These are phyloP conservation scores for Psittacara wagleri DNA, from an alignment of 2,113 vertebrate genomes.

Conservation along the genomic window DNA sequence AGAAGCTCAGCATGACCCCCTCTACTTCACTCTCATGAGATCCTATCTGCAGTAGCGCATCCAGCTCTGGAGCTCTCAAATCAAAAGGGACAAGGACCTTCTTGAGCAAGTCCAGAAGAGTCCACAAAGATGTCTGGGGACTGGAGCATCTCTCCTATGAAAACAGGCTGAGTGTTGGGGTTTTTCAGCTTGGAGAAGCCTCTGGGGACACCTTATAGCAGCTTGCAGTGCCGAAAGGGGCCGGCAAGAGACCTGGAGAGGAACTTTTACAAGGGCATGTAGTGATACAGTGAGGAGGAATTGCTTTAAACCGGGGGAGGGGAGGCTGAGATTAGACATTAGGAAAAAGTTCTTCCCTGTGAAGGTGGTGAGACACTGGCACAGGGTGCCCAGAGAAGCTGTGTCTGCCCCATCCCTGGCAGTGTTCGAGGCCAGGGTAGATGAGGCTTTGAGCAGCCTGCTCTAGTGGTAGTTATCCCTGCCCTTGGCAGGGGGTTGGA, in stretches of 20 bases:
- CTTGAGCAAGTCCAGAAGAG: neutral
- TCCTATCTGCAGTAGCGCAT: neutral
- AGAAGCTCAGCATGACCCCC: neutral
- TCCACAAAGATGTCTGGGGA: neutral
- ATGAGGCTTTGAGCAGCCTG: neutral
- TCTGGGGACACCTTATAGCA: neutral
- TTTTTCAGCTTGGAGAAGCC: neutral
- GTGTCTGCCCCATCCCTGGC: neutral
- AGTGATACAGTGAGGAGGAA: neutral
- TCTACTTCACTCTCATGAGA: neutral
- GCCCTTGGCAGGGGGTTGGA: neutral
- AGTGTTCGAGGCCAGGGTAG: neutral
- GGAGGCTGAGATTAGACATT: neutral
- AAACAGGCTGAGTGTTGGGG: neutral
- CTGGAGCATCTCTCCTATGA: neutral
- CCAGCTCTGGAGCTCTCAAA: neutral
- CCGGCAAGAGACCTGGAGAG: neutral
- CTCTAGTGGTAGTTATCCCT: neutral
- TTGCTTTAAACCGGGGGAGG: neutral
- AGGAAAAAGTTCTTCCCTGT: neutral
- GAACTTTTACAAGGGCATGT: neutral
- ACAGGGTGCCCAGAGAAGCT: neutral
- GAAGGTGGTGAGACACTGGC: neutral
- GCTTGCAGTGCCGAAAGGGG: neutral
- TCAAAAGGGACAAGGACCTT: neutral